Conservation (phyloP, 2,888 invertebrate genomes). For the Rosalia funebris region DNA sequence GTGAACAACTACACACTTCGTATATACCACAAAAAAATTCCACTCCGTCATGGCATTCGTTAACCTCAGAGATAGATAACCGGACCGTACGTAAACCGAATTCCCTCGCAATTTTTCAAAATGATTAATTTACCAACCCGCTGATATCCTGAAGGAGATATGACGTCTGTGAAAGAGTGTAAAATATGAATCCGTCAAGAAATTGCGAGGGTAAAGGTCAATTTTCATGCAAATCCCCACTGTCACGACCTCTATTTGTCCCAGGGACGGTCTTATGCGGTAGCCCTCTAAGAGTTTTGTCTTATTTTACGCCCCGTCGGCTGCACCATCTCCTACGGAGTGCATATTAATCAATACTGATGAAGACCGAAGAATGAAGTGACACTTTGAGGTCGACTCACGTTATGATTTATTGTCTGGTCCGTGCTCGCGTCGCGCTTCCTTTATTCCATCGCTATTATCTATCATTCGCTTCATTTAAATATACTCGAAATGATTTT, state of each 20-base stretch:
- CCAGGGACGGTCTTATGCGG: slow-evolving; percentile 46
- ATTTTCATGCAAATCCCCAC: slow-evolving; percentile 59
- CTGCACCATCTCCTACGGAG: slow-evolving; percentile 48
- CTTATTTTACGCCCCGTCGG: slow-evolving; percentile 59
- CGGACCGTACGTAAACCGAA: background rate
- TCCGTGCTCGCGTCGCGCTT: slow-evolving; percentile 23
- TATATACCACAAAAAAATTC: too few relatives aligned
- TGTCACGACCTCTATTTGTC: slow-evolving; percentile 57
- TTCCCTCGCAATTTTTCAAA: slow-evolving; percentile 21
- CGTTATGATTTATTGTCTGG: slow-evolving; percentile 48
- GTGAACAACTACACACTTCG: too few relatives aligned
- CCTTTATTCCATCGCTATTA: slow-evolving; percentile 34
- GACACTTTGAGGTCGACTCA: slow-evolving; percentile 51
- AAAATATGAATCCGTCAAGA: slow-evolving; percentile 38
- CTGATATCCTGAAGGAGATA: slow-evolving; percentile 29
- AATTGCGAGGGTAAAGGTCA: slow-evolving; percentile 51
- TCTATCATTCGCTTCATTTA: slow-evolving; percentile 39
- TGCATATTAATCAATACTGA: slow-evolving; percentile 58
- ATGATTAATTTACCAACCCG: slow-evolving; percentile 30
- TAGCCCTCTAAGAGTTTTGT: slow-evolving; percentile 47
- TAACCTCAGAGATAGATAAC: background rate
- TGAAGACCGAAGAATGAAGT: slow-evolving; percentile 51
- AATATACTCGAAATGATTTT: slow-evolving; percentile 30
- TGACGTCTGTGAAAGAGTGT: slow-evolving; percentile 34
- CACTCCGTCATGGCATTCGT: too few relatives aligned